phyloP scores from a whole-genome alignment of 2,797 vertebrate species.

The Ceyx erithaca region DNA sequence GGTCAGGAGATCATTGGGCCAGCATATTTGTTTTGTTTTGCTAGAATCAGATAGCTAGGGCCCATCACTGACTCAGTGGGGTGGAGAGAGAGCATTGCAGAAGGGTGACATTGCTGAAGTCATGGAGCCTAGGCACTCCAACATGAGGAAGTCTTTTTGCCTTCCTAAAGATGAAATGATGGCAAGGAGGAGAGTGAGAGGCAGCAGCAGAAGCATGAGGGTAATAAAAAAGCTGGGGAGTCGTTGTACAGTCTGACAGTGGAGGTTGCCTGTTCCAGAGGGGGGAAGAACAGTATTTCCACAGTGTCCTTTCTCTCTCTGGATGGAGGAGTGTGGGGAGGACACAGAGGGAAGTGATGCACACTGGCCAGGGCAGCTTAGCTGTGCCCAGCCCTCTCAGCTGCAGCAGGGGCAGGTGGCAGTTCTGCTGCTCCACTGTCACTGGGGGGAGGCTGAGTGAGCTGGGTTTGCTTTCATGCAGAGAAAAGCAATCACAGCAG shows the following conservation, averaged over 20 bases:
- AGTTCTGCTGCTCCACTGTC: background rate
- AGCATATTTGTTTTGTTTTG: constrained; percentile 68
- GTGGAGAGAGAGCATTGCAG: background rate
- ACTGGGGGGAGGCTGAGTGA: background rate
- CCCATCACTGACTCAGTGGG: constrained; percentile 38
- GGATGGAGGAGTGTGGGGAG: background rate
- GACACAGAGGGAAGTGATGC: background rate
- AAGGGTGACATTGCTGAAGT: constrained; percentile 35
- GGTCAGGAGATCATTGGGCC: constrained; percentile 52
- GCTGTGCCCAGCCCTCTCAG: background rate
- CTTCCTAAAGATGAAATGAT: background rate
- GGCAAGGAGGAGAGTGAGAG: background rate
- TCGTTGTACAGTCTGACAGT: background rate
- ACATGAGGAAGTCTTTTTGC: background rate
- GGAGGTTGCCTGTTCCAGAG: background rate
- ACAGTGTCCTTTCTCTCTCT: background rate
- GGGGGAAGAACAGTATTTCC: background rate
- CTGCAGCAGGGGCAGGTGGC: background rate
- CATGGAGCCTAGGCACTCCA: background rate
- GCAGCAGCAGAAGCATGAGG: background rate
- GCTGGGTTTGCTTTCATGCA: background rate
- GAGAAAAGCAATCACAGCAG: background rate
- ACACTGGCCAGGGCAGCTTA: background rate
- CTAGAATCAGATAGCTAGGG: constrained; percentile 64
- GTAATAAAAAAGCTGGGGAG: background rate